These are phyloP conservation scores for Yponomeuta sedellus DNA, from an alignment of 2,888 invertebrate genomes.

Conservation along the genomic window DNA sequence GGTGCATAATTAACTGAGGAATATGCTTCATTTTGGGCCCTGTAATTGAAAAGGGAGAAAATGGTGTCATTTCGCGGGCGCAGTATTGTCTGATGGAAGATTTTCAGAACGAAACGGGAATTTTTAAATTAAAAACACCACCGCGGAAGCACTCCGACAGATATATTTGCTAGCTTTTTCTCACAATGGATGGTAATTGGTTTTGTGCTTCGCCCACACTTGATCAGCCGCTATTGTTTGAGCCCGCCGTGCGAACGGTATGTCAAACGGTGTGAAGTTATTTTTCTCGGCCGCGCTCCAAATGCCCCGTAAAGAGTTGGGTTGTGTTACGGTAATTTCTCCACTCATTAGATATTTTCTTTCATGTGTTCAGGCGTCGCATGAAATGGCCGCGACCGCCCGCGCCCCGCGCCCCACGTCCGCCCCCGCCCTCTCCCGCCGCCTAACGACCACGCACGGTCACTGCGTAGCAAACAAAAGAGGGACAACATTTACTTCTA, in stretches of 20 bases:
- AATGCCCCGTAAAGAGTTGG: not conserved
- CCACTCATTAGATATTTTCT: not conserved
- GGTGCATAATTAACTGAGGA: constrained; percentile 14
- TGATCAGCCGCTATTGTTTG: not conserved
- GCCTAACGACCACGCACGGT: not conserved
- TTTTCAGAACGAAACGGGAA: not conserved
- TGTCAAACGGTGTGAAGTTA: not conserved
- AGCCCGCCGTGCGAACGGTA: not conserved
- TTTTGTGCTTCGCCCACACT: not conserved
- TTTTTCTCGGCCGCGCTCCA: not conserved
- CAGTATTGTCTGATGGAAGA: not conserved
- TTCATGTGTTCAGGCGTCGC: constrained; percentile 1
- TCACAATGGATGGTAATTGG: not conserved
- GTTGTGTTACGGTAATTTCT: not conserved
- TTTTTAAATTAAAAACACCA: not conserved
- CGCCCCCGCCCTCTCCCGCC: not conserved
- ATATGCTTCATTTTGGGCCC: not conserved
- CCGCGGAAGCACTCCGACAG: not conserved
- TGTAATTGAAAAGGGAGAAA: constrained; percentile 14
- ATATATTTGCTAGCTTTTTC: too few species aligned
- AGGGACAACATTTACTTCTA: not conserved
- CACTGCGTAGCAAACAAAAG: not conserved
- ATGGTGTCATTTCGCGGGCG: constrained; percentile 4
- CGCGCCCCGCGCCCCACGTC: not conserved
- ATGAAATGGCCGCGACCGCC: not conserved